Percentiles rank a stretch among this genome's conserved stretches.
Conservation (phyloP, 2,113 vertebrate genomes). For the Alexandromys fortis region DNA sequence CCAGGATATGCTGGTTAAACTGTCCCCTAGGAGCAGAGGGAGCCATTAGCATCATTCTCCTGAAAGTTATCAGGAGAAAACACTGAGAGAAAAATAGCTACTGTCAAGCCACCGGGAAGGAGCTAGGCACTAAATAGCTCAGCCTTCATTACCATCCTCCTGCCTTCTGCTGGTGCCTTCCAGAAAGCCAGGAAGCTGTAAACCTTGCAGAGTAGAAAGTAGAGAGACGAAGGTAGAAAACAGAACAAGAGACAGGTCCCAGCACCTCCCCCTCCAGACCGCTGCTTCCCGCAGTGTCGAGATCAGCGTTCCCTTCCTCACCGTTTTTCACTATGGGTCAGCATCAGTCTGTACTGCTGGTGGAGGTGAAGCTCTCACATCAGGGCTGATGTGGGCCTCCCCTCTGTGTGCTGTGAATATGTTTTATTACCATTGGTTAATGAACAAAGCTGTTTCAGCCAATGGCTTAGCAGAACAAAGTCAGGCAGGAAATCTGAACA, state of each 20-base stretch:
- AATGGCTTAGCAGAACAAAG: too few species aligned
- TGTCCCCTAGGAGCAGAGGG: neutral
- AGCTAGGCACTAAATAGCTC: neutral
- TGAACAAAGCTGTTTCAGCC: too few species aligned
- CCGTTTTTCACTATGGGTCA: neutral
- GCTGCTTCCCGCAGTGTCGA: neutral
- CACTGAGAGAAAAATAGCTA: neutral
- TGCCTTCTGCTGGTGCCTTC: neutral
- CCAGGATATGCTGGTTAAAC: neutral
- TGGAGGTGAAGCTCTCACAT: too few species aligned
- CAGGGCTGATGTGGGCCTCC: neutral
- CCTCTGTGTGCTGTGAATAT: too few species aligned
- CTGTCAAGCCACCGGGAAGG: neutral
- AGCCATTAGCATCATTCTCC: neutral
- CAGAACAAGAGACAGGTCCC: neutral
- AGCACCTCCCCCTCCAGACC: neutral
- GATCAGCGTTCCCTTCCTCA: neutral
- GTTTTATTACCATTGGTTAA: too few species aligned
- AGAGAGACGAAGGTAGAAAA: neutral
- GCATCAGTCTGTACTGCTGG: rapidly evolving
- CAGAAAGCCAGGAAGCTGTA: neutral
- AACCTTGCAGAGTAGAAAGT: neutral
- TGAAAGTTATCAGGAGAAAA: neutral
- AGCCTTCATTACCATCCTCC: neutral
- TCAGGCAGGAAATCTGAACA: too few species aligned